Evolutionary conservation across 1,140 invertebrate genomes (phyloP).

Genomic region (Danaus melanippus): DNA sequence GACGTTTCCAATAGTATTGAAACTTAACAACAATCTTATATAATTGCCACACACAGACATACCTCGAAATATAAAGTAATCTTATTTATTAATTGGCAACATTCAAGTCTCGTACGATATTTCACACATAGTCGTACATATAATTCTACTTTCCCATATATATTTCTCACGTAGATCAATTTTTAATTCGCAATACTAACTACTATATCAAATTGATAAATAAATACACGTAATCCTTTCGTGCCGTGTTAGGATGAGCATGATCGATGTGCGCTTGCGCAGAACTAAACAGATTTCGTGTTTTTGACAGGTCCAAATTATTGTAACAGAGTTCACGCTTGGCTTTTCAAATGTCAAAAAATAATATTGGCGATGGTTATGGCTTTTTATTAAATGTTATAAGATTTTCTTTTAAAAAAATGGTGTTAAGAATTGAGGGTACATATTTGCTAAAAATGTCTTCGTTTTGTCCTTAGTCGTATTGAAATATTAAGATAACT

Average conservation of each 20-base stretch:
- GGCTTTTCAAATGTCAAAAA: no score
- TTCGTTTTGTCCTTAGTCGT: no score
- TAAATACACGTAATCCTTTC: constrained; percentile 35
- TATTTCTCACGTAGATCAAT: constrained; percentile 47
- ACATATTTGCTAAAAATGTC: no score
- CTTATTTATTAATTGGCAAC: no score
- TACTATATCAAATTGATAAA: constrained; percentile 48
- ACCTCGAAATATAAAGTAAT: no score
- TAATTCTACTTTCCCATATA: constrained; percentile 31
- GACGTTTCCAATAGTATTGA: no score
- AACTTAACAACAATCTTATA: no score
- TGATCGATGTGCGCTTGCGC: constrained; percentile 30
- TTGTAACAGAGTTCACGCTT: not conserved
- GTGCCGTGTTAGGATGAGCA: constrained; percentile 22
- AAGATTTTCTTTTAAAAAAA: not conserved
- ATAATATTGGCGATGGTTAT: no score
- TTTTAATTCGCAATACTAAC: constrained; percentile 41
- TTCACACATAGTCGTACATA: constrained; percentile 7
- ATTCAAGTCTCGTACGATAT: no score
- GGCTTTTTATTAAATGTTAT: no score
- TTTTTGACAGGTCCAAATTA: constrained; percentile 13
- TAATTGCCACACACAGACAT: no score
- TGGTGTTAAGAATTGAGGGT: not conserved
- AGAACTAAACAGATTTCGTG: constrained; percentile 16
- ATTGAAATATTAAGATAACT: no score